Conservation (phyloP, 2,797 vertebrate species). For the Syngnathus acus region DNA sequence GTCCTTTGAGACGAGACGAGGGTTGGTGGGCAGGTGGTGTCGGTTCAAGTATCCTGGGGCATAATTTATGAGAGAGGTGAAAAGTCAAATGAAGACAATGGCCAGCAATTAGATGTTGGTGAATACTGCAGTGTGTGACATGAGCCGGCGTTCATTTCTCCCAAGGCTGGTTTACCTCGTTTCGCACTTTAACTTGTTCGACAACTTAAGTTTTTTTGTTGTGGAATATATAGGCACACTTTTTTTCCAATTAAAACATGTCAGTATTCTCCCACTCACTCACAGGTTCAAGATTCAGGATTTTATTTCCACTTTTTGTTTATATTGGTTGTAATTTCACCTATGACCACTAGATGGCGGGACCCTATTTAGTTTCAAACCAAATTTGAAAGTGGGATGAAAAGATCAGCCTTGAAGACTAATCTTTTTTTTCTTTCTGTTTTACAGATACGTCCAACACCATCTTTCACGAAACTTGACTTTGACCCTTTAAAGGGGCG, state of each 20-base stretch:
- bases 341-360: too few species aligned
- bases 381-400: too few species aligned
- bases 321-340: too few species aligned
- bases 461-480: constrained; percentile 2
- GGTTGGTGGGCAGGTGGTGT: constrained; percentile 17
- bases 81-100: constrained; percentile 40
- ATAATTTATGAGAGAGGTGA: constrained; percentile 57
- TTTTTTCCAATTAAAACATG: background rate
- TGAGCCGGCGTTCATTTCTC: background rate
- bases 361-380: too few species aligned
- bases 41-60: constrained; percentile 40
- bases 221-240: background rate
- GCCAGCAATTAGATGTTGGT: constrained; percentile 40
- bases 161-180: background rate
- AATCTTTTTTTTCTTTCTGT: too few species aligned
- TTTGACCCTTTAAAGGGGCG: constrained; percentile 15
- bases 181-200: background rate
- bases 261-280: background rate
- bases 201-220: background rate
- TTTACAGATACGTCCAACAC: too few species aligned
- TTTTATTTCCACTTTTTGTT: too few species aligned
- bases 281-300: too few species aligned
- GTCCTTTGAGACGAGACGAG: constrained; percentile 3
- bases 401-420: too few species aligned
- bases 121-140: constrained; percentile 5